These are phyloP conservation scores for Melipona bicolor DNA, from an alignment of 2,888 invertebrate species.

Conservation along the genomic window DNA sequence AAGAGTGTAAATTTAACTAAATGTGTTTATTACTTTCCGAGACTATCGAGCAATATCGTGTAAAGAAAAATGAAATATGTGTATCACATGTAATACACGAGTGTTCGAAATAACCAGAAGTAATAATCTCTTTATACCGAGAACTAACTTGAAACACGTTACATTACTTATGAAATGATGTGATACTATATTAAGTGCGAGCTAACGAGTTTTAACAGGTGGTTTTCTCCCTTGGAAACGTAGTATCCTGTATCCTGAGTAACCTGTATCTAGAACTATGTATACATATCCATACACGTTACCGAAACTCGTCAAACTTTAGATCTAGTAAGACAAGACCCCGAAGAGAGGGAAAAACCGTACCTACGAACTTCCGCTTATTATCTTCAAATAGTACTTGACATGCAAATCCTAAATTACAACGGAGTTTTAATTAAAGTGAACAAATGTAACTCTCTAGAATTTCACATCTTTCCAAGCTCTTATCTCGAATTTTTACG, in stretches of 20 bases:
- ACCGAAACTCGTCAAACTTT: slow-evolving; percentile 25
- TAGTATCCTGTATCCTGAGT: not conserved
- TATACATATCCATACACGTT: not conserved
- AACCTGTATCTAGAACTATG: not conserved
- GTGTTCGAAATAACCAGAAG: not conserved
- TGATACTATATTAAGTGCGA: not conserved
- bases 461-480: too few relatives aligned
- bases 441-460: not conserved
- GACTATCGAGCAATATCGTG: accelerated
- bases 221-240: slow-evolving; percentile 54
- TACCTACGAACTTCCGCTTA: not conserved
- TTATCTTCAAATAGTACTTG: slow-evolving; percentile 3
- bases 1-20: too few relatives aligned
- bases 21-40: not conserved
- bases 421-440: not conserved
- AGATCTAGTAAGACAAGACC: not conserved
- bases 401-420: not conserved
- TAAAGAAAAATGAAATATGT: not conserved
- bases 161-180: not conserved
- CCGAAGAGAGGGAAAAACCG: not conserved
- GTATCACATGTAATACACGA: too few relatives aligned
- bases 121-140: not conserved
- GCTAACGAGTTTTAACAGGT: slow-evolving; percentile 69
- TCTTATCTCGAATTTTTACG: too few relatives aligned
- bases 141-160: not conserved